These are phyloP conservation scores for Anagrus nilaparvatae DNA, from an alignment of 1,140 invertebrate species.

Conservation along the genomic window DNA sequence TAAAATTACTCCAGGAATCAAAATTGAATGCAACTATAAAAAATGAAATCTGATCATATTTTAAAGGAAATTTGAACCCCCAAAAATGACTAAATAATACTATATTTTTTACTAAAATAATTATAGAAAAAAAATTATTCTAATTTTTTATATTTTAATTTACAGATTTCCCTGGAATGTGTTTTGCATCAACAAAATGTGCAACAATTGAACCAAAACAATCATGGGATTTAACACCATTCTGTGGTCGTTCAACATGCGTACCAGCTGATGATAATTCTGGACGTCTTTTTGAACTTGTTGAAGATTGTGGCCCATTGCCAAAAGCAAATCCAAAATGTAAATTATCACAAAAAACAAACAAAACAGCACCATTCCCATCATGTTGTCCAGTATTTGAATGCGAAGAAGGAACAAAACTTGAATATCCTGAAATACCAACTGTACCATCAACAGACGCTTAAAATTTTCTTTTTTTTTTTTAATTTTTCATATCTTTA, in stretches of 20 bases:
- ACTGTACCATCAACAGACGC: slow-evolving; percentile 47
- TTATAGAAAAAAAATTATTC: no score
- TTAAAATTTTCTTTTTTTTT: no score
- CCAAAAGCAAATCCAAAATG: slow-evolving; percentile 77
- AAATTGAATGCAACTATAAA: no score
- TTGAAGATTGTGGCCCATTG: slow-evolving; percentile 78
- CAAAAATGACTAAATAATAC: no score
- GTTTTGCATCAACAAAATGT: slow-evolving; percentile 81
- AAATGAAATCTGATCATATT: no score
- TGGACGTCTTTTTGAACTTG: slow-evolving; percentile 66
- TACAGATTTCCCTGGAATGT: slow-evolving; percentile 79
- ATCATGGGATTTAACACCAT: slow-evolving; percentile 73
- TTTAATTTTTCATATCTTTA: no score
- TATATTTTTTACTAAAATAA: no score
- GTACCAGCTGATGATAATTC: slow-evolving; percentile 63
- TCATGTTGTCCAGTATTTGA: slow-evolving; percentile 74
- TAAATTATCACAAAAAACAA: slow-evolving; percentile 74
- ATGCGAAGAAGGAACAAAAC: slow-evolving; percentile 69
- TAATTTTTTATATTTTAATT: no score
- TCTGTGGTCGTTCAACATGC: slow-evolving; percentile 79
- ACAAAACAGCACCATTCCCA: slow-evolving; percentile 78
- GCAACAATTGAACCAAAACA: slow-evolving; percentile 73
- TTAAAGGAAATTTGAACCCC: no score
- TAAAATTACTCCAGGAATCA: no score
- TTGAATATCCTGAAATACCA: slow-evolving; percentile 76